Conservation (phyloP, 2,888 invertebrate species). For the Xestia xanthographa region DNA sequence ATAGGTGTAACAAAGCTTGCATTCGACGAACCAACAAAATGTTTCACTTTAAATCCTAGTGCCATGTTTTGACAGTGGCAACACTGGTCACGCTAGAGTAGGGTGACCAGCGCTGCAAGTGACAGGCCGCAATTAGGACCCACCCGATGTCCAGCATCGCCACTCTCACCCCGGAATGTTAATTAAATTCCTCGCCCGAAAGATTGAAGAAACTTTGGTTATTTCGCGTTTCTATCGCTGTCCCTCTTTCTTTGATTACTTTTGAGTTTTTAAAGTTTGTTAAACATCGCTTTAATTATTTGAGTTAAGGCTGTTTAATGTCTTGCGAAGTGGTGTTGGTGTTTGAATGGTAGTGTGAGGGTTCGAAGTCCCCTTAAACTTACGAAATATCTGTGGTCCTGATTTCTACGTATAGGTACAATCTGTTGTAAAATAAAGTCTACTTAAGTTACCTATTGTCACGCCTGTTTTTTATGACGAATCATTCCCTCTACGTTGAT, state of each 20-base stretch:
- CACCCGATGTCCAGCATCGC: conserved; percentile 73
- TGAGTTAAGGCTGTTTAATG: conserved; percentile 25
- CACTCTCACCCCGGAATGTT: conserved; percentile 76
- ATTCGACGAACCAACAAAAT: conserved; percentile 58
- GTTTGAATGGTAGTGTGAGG: background rate
- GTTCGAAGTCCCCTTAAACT: background rate
- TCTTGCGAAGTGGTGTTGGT: background rate
- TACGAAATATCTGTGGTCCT: background rate
- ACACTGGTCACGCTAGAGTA: conserved; percentile 65
- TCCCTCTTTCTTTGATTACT: conserved; percentile 76
- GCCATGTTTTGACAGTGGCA: conserved; percentile 76
- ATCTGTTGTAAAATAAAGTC: background rate
- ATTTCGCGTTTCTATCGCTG: conserved; percentile 74
- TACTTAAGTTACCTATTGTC: background rate
- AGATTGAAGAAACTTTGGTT: conserved; percentile 78
- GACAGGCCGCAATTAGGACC: conserved; percentile 83
- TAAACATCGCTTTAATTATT: conserved; percentile 52
- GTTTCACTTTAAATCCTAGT: conserved; percentile 65
- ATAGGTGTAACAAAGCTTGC: conserved; percentile 39
- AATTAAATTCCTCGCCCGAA: conserved; percentile 83
- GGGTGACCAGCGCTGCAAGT: conserved; percentile 76
- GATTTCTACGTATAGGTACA: background rate
- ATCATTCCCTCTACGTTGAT: too few species aligned
- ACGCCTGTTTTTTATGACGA: background rate
- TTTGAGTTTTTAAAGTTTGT: conserved; percentile 65